Percentiles rank a stretch among this genome's conserved stretches.
phyloP scores from a whole-genome alignment of 2,797 vertebrate species.

The Loris lydekkerianus region DNA sequence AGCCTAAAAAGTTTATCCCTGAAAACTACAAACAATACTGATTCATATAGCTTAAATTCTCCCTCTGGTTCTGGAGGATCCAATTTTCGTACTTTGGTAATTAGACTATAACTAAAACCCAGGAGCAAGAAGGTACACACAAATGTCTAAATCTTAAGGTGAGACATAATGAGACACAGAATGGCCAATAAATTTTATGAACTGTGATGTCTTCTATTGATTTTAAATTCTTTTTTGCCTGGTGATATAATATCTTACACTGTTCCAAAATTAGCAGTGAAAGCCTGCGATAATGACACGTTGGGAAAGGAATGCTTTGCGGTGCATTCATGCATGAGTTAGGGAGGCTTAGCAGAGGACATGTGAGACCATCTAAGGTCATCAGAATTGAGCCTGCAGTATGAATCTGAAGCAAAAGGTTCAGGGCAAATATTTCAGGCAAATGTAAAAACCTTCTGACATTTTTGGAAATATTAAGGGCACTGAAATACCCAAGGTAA shows the following conservation, averaged over 20 bases:
- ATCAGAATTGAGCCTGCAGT: neutral
- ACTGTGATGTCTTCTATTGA: neutral
- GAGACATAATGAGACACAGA: neutral
- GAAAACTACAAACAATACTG: neutral
- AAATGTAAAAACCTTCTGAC: neutral
- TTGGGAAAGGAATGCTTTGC: neutral
- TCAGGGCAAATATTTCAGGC: neutral
- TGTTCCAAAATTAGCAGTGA: neutral
- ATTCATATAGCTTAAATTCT: neutral
- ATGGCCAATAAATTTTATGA: neutral
- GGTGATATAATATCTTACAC: neutral
- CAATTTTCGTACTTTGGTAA: slow-evolving; percentile 26
- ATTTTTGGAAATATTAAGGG: neutral
- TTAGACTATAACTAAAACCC: neutral
- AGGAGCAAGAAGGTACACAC: neutral
- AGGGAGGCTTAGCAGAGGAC: neutral
- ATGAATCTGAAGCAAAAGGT: neutral
- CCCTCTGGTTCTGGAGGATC: slow-evolving; percentile 19
- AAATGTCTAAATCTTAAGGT: neutral
- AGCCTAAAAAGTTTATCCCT: slow-evolving; percentile 15
- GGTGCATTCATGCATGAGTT: neutral
- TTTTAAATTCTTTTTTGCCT: neutral
- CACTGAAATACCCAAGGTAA: neutral
- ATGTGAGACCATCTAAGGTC: neutral
- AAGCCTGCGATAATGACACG: neutral